These are phyloP conservation scores for Lordiphosa andalusiaca DNA, from an alignment of 2,888 invertebrate species.

Conservation along the genomic window DNA sequence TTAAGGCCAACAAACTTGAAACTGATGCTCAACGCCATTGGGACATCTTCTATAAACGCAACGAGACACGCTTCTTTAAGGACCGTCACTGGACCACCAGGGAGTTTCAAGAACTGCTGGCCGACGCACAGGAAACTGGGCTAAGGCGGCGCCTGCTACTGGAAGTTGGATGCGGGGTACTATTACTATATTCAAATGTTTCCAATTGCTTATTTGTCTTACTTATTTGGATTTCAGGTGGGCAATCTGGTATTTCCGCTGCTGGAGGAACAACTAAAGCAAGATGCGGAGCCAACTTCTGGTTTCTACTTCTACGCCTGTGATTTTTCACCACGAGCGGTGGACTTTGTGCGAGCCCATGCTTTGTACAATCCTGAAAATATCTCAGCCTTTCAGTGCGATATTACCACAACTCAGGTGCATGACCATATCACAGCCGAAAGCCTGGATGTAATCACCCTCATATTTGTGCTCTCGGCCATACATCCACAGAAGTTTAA, in stretches of 20 bases:
- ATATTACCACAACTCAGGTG: slow-evolving; percentile 88
- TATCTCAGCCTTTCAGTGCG: slow-evolving; percentile 91
- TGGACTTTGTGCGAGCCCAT: slow-evolving; percentile 89
- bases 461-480: slow-evolving; percentile 97
- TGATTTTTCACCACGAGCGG: slow-evolving; percentile 95
- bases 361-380: slow-evolving; percentile 84
- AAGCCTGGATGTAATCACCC: slow-evolving; percentile 89
- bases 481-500: slow-evolving; percentile 92
- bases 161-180: slow-evolving; percentile 96
- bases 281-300: slow-evolving; percentile 49
- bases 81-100: slow-evolving; percentile 98
- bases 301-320: slow-evolving; percentile 91
- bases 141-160: slow-evolving; percentile 77
- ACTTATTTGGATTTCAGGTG: too few species aligned
- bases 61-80: slow-evolving; percentile 95
- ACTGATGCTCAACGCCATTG: slow-evolving; percentile 92
- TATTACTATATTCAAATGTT: too few species aligned
- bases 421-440: slow-evolving; percentile 80
- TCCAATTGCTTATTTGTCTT: too few species aligned
- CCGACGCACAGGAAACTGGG: slow-evolving; percentile 72
- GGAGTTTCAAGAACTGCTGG: slow-evolving; percentile 92
- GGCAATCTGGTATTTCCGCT: slow-evolving; percentile 98
- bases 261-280: slow-evolving; percentile 85
- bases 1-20: slow-evolving; percentile 89
- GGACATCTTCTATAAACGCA: slow-evolving; percentile 98